Conservation (phyloP, 53 echinoderm and acorn worm species). For the Astropecten irregularis region DNA sequence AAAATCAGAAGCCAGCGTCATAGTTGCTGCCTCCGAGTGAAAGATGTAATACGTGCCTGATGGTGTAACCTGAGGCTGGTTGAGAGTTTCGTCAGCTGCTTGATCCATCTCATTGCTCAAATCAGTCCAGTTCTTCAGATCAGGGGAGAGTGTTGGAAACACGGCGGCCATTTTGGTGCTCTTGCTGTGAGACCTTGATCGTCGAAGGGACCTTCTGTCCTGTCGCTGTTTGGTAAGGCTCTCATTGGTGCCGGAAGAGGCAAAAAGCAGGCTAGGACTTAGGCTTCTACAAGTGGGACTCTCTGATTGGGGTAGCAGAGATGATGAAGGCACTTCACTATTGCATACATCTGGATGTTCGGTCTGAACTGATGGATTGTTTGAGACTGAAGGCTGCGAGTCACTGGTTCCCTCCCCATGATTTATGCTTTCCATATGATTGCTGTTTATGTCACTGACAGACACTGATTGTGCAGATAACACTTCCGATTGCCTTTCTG, state of each 20-base stretch:
- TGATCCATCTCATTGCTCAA: background rate
- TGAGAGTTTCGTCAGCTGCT: background rate
- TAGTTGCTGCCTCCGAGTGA: background rate
- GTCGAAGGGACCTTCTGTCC: background rate
- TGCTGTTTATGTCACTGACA: slow-evolving; percentile 4
- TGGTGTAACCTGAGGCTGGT: too few species aligned
- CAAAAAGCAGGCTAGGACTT: background rate
- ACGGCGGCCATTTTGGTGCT: slow-evolving; percentile 41
- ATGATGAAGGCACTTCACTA: background rate
- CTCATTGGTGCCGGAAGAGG: background rate
- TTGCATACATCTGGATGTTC: background rate
- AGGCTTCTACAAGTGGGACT: background rate
- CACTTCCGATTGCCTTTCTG: background rate
- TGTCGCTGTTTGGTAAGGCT: background rate
- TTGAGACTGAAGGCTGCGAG: background rate
- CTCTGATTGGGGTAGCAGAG: too few species aligned
- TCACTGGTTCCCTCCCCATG: background rate
- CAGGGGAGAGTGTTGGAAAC: slow-evolving; percentile 23
- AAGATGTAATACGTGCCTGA: too few species aligned
- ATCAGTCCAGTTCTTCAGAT: slow-evolving; percentile 7
- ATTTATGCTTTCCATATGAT: background rate
- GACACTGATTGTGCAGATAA: background rate
- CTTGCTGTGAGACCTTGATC: slow-evolving; percentile 14
- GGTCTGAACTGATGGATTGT: background rate
- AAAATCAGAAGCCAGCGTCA: slow-evolving; percentile 21